Base-by-base conservation (phyloP, 2,797 vertebrate species). In the Delichon dasypus region DNA sequence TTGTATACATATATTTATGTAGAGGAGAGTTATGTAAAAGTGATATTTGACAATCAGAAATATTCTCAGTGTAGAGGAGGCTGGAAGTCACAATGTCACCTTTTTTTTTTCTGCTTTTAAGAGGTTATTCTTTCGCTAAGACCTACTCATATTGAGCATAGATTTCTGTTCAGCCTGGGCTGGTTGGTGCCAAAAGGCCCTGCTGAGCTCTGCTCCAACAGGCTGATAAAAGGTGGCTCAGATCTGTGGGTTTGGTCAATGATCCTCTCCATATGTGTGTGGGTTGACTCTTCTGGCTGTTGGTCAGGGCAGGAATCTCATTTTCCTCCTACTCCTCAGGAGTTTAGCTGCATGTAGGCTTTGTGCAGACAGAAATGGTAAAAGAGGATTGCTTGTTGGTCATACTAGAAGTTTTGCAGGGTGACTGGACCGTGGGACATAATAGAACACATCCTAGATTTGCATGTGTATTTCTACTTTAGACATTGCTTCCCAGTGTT, bases 371-470 rank as follows among this genome's bases (percentile, higher is more conserved):
- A 70, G 73, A 61, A 79, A 11, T 7, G 15, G 1, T 25, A 34
- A 20, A 64, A 67, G 13, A 78, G 17, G 17, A 53, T 65, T 32
- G 16, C 19, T 65, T 65, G 26, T 19, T 85, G 18, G 30, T 47
- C 65, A 54, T 45, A 32, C 3, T 2, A 1, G 23, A 48, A 30
- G 3, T 10, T 64, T 82, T 38, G 57, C 7, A 61, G 32, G 16
- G 67, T 26, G 29, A 40, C n/a, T 40, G 32, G n/a, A 73, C 18
- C 34, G 15, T 0, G 0, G 29, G 12, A 30, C 53, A n/a, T 26
- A 62, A 22, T 2, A 83, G 38, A 84, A 66, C 30, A 71, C 8
- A 10, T 62, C 26, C 14, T 51, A 38, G 8, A 40, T 72, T 57
- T 42, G 5, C 34, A 30, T 17, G 1, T 19, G 11, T 19, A 16